Conservation (phyloP, 2,797 vertebrate species). For the Lacerta agilis region DNA sequence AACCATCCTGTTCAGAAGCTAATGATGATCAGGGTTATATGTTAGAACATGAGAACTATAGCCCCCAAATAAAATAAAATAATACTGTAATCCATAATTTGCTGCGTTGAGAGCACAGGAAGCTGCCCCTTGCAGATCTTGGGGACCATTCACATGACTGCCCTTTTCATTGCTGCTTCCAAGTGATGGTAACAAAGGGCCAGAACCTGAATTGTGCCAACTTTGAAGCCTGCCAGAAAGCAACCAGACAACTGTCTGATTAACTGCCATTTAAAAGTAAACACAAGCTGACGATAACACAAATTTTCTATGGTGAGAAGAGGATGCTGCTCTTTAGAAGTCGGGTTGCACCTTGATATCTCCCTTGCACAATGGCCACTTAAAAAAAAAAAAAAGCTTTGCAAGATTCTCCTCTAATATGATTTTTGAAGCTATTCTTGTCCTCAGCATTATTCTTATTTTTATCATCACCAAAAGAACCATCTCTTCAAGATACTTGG, state of each 20-base stretch:
- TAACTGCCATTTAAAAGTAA: neutral
- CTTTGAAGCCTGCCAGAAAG: neutral
- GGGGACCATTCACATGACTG: neutral
- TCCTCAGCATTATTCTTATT: constrained; percentile 49
- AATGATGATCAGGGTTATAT: neutral
- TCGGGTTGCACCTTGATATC: neutral
- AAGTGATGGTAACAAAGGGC: neutral
- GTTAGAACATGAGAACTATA: neutral
- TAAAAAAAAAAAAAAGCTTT: neutral
- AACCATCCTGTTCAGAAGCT: neutral
- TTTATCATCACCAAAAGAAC: constrained; percentile 51
- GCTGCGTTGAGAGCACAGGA: neutral
- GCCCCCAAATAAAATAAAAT: neutral
- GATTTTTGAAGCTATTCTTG: constrained; percentile 62
- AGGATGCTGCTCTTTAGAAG: neutral
- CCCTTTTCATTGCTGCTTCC: neutral
- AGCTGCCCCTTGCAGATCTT: neutral
- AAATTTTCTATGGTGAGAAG: neutral
- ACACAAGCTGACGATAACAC: neutral
- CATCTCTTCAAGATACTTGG: constrained; percentile 58
- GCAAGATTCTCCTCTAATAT: constrained; percentile 3
- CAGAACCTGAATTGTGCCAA: neutral
- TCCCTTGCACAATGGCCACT: neutral
- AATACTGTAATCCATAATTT: neutral
- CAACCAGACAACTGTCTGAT: neutral